Evolutionary conservation across 2,113 vertebrate species (phyloP), one percentile per base, ranked within the genome.

Genomic region (Herpailurus yagouaroundi): DNA sequence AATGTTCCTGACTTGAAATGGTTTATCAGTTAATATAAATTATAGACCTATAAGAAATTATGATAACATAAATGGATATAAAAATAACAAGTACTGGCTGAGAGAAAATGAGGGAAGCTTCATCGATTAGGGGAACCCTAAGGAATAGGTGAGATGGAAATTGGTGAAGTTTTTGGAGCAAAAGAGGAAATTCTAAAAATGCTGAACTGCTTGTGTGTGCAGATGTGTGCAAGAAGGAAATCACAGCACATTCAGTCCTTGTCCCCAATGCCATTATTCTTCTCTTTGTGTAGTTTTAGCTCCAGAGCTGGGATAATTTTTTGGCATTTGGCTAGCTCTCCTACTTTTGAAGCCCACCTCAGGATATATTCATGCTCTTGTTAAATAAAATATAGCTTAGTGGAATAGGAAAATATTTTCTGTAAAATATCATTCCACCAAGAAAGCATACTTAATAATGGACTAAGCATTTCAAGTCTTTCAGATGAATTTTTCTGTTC

Each of bases 381-480:
- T 87, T 97, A 97, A 97, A 80, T 80, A 97, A 96, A 98, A 94
- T 52, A 85, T 7, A 86, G 23, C 71, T 96, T 74, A 91, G 36
- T 87, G 29, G 68, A 97, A 52, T 19, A 94, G 33, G 50, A 87
- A 91, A 76, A 85, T 93, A 89, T 95, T 97, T 64, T 96, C 57
- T 55, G n/a, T 90, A 97, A 94, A 86, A 33, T 50, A 97, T 93
- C 3, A 94, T 97, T 73, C 29, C 41, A 71, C 71, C 48, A 97
- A 92, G 23, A 87, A 95, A 31, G 45, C 15, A 10, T 14, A 95
- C 4, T 86, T 91, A 45, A n/a, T 96, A 97, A 97, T 92, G 13
- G 19, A 50, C 52, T 71, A 82, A 55, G 23, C 77, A 95, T 98
- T 97, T 95, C n/a, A 52, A 55, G 77, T 96, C 82, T 96, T 97